Conservation (phyloP, 2,888 invertebrate species). For the Ophion ellenae region DNA sequence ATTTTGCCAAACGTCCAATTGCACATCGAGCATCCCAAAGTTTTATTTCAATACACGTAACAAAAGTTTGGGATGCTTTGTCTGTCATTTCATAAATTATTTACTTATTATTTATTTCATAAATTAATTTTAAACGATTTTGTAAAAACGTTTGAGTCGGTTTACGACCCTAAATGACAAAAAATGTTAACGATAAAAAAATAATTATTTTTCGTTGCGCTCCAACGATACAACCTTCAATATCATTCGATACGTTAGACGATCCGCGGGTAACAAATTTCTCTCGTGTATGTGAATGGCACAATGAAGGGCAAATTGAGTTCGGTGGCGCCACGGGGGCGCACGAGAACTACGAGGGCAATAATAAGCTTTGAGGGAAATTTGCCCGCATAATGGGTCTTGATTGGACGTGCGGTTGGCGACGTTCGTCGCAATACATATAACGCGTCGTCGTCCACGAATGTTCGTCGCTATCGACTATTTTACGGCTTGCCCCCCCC, state of each 20-base stretch:
- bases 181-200: too few relatives aligned
- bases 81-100: too few relatives aligned
- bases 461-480: background rate
- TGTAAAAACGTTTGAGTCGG: too few relatives aligned
- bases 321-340: constrained; percentile 30
- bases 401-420: constrained; percentile 67
- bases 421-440: background rate
- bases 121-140: too few relatives aligned
- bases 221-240: too few relatives aligned
- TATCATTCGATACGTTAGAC: background rate
- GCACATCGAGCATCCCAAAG: too few relatives aligned
- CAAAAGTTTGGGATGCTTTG: too few relatives aligned
- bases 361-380: constrained; percentile 44
- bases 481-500: constrained; percentile 3
- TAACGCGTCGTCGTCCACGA: constrained; percentile 5
- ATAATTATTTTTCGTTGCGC: too few relatives aligned
- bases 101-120: too few relatives aligned
- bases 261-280: constrained; percentile 46
- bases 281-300: constrained; percentile 37
- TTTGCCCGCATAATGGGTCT: constrained; percentile 65
- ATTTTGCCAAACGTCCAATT: too few relatives aligned
- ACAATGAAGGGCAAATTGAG: constrained; percentile 68
- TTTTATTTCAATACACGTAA: too few relatives aligned
- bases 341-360: background rate
- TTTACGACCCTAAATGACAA: too few relatives aligned